Conservation (phyloP, 30 jellyfish, hydroid and myxozoan genomes). For the Pelagia noctiluca region DNA sequence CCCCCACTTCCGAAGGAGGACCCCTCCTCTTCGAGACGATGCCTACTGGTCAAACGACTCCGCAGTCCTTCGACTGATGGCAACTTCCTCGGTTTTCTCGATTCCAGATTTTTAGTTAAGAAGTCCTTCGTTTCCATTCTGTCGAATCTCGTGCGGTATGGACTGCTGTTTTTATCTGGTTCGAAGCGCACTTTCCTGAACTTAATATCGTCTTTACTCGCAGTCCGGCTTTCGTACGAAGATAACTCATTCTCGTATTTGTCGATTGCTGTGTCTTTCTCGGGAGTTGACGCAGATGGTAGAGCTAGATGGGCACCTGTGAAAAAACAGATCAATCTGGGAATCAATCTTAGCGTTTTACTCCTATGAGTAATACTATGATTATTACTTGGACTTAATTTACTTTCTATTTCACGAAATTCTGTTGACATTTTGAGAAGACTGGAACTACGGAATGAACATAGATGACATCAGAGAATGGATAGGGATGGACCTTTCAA, state of each 20-base stretch:
- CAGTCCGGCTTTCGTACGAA: no score
- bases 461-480: no score
- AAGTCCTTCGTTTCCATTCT: constrained; percentile 13
- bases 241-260: no score
- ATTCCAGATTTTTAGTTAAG: no score
- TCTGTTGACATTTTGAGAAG: no score
- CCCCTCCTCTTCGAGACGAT: constrained; percentile 90
- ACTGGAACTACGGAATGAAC: no score
- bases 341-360: no score
- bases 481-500: no score
- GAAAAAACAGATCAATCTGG: no score
- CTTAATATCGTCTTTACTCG: neutral
- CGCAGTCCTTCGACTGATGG: constrained; percentile 89
- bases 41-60: constrained; percentile 80
- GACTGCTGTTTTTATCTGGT: constrained; percentile 45
- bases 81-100: constrained; percentile 78
- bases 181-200: constrained; percentile 65
- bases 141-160: constrained; percentile 24
- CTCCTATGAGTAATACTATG: no score
- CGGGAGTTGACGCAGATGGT: constrained; percentile 62
- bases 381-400: no score
- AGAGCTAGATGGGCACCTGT: constrained; percentile 92
- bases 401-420: no score
- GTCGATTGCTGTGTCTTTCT: constrained; percentile 33
- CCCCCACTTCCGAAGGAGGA: constrained; percentile 98